Base-by-base conservation (phyloP, 2,888 invertebrate genomes). In the Hypsopygia costalis region DNA sequence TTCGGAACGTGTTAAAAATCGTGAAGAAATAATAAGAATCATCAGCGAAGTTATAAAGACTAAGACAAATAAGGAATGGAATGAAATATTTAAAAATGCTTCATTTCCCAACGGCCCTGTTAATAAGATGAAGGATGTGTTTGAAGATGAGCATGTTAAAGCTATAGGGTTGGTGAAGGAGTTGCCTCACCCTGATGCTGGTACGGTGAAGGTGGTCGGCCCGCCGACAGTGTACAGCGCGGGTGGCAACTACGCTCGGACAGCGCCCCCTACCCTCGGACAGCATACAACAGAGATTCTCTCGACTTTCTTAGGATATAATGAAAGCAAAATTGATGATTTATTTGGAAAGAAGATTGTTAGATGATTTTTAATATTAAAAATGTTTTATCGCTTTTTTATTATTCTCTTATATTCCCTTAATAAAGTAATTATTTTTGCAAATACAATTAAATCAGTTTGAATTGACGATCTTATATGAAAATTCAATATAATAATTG, bases 41-140 rank as follows among this genome's bases (percentile, higher is more conserved):
- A 76, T 98, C 1, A 88, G 90, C 44, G 67, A 90, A 0, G 87
- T 91, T 40, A 72, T 89, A n/a, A 59, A 70, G n/a, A 83, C 79
- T 0, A 93, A 94, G 68, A 91, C 92, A 0, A 94, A 93, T 36
- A 85, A 90, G 16, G 92, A 96, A 62, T 98, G 98, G 98, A 77
- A 91, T 46, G 54, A 71, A 1, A 66, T 92, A 29, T 94, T 98
- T 57, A 91, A 93, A 41, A 91, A 91, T 10, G 92, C 93, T 0
- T 86, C 93, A 1, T 96, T 98, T 71, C 97, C 98, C 0, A 94
- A 93, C 62, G 98, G 97, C 0, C 97, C 97, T 0, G 92, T 99
- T 2, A 98, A 99, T 81, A 93, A 90, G 30, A 92, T 98, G 77
- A 81, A 91, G 47, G 93, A 96, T 79, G 96, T 95, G 0, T 98